Evolutionary conservation across 1,140 invertebrate genomes (phyloP).

Genomic region (Magallana ariakensis): DNA sequence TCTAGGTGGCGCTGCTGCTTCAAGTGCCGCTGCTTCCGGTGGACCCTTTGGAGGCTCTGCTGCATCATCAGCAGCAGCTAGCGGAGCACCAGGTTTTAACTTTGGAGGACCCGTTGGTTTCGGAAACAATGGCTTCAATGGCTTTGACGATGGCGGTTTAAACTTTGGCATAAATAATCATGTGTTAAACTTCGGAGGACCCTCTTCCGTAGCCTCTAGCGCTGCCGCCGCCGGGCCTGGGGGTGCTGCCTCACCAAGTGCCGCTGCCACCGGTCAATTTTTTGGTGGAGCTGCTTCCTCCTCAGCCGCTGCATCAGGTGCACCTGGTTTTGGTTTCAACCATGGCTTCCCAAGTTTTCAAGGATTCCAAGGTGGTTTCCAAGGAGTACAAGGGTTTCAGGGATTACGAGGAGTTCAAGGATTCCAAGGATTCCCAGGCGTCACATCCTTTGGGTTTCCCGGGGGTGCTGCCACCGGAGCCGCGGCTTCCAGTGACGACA

Average conservation of each 20-base stretch:
- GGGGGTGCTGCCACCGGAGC: background rate
- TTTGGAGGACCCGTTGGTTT: background rate
- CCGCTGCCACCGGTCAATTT: background rate
- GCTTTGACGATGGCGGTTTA: background rate
- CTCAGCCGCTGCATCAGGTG: background rate
- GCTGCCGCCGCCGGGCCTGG: background rate
- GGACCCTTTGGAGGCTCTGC: background rate
- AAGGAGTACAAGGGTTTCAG: no score
- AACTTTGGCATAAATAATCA: background rate
- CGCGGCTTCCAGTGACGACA: slow-evolving; percentile 1
- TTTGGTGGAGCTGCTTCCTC: slow-evolving; percentile 14
- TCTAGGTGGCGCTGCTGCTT: background rate
- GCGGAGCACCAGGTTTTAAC: background rate
- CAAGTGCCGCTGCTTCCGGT: background rate
- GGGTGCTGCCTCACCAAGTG: background rate
- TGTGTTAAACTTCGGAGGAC: no score
- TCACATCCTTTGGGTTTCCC: background rate
- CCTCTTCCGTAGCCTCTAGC: no score
- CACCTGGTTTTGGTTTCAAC: background rate
- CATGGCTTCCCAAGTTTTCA: background rate
- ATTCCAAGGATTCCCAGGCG: background rate
- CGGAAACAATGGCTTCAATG: background rate
- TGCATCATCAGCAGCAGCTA: background rate
- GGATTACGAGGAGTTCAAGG: background rate
- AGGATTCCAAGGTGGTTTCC: no score